phyloP scores from a whole-genome alignment of 1,140 invertebrate species.

The Drosophila carrolli region DNA sequence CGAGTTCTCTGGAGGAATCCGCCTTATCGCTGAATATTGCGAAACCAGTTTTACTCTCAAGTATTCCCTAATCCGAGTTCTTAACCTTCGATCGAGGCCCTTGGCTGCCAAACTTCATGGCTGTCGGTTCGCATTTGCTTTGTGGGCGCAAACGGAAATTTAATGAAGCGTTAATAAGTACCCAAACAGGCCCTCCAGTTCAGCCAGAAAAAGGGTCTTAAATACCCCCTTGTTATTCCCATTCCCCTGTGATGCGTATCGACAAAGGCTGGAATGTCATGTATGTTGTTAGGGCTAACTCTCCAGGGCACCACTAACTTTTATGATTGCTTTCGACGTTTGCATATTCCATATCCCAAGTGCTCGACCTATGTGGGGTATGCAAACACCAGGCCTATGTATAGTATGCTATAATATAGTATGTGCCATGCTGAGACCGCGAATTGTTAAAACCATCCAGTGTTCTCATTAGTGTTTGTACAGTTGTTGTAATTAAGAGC shows the following conservation, averaged over 20 bases:
- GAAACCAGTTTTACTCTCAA: slow-evolving; percentile 67
- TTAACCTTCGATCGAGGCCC: slow-evolving; percentile 20
- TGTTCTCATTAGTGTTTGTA: slow-evolving; percentile 50
- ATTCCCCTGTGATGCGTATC: slow-evolving; percentile 21
- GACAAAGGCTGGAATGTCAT: slow-evolving; percentile 48
- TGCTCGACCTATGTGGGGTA: slow-evolving; percentile 27
- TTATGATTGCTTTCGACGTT: slow-evolving; percentile 10
- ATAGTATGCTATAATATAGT: neutral
- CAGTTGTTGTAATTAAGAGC: slow-evolving; percentile 71
- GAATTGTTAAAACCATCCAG: slow-evolving; percentile 52
- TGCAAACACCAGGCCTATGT: slow-evolving; percentile 33
- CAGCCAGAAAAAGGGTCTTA: slow-evolving; percentile 50
- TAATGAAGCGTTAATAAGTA: slow-evolving; percentile 81
- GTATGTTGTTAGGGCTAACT: slow-evolving; percentile 15
- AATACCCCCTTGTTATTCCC: slow-evolving; percentile 25
- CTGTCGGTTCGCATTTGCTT: slow-evolving; percentile 64
- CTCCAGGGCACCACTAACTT: slow-evolving; percentile 1
- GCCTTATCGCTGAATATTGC: slow-evolving; percentile 35
- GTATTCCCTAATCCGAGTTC: neutral
- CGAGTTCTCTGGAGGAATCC: slow-evolving; percentile 4
- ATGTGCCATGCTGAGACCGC: slow-evolving; percentile 31
- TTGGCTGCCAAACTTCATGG: slow-evolving; percentile 20
- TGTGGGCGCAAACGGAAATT: slow-evolving; percentile 60
- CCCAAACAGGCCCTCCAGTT: slow-evolving; percentile 39
- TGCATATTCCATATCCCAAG: slow-evolving; percentile 23